Base-by-base conservation (phyloP, 2,113 vertebrate genomes). In the Cavia porcellus region DNA sequence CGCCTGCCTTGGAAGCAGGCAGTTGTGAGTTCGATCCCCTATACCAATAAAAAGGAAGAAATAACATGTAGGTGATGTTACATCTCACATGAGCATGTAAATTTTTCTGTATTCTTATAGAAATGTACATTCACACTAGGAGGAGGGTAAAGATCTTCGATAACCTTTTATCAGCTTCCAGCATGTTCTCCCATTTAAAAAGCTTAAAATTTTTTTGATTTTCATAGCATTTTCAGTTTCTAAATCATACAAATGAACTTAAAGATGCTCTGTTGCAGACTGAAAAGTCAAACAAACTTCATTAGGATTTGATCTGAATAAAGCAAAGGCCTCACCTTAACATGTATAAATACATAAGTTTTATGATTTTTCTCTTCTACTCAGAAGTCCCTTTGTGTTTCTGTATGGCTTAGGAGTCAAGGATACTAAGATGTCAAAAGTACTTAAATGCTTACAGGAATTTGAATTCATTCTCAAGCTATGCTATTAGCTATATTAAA, bases 391-490 rank as follows among this genome's bases (percentile, higher is more conserved):
- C 30, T 94, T 87, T 95, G 92, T 87, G 77, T 80, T 72, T 86
- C 81, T 50, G 59, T 70, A 22, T 72, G 47, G n/a, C 81, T 90
- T 96, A 92, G 81, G 1, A 77, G 52, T 83, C 82, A 25, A 96
- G 15, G 75, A 89, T 64, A 86, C n/a, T 88, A 85, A 85, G 95
- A 93, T 91, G 32, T 66, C 70, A 86, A 24, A 96, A 89, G 20
- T 92, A 94, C 30, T 28, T 92, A 94, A 89, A 61, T 25, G 20
- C 30, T 64, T 52, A 64, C 3, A 86, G 55, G 13, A 92, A 90
- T 79, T 96, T 92, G 66, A 96, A 86, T 66, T 74, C 19, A 91
- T 92, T 35, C 20, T 32, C 86, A 96, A 95, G 47, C 0, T 86
- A 94, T 90, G 24, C 0, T 83, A 92, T 80, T 92, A 94, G 13